Percentiles rank a stretch among this genome's conserved stretches.
phyloP scores from a whole-genome alignment of 2,888 invertebrate genomes.

The Tanytarsus gracilentus region DNA sequence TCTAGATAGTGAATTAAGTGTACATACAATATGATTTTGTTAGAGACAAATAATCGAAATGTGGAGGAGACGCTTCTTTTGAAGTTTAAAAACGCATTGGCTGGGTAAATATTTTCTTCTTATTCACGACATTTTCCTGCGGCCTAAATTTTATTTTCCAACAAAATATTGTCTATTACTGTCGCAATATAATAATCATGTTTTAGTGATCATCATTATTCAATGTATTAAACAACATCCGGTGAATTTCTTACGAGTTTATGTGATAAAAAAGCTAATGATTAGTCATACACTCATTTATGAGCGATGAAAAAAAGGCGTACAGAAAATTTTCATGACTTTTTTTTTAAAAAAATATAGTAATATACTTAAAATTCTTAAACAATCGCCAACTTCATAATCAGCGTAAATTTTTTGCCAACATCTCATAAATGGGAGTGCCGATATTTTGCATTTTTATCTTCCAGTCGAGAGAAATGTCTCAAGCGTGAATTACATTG shows the following conservation, averaged over 20 bases:
- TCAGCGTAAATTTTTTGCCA: too few species aligned
- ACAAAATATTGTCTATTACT: neutral
- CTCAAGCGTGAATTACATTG: too few species aligned
- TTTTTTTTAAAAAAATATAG: too few species aligned
- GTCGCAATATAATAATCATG: neutral
- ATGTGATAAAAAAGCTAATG: neutral
- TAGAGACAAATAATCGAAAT: constrained; percentile 99
- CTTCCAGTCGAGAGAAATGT: too few species aligned
- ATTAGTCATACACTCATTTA: too few species aligned
- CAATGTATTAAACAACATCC: neutral
- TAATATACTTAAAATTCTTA: too few species aligned
- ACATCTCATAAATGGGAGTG: too few species aligned
- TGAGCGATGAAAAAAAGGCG: too few species aligned
- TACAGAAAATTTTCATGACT: too few species aligned
- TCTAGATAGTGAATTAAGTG: constrained; percentile 27
- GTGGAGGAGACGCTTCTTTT: constrained; percentile 92
- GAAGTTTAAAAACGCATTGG: constrained; percentile 92
- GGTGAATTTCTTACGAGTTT: neutral
- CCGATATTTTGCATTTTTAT: too few species aligned
- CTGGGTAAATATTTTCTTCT: constrained; percentile 60
- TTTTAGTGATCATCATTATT: neutral
- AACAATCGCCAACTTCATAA: too few species aligned
- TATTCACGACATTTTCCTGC: constrained; percentile 9
- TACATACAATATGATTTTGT: constrained; percentile 65
- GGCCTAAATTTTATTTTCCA: too few species aligned